phyloP scores from a whole-genome alignment of 2,888 invertebrate genomes.

The Lasioglossum calceatum region DNA sequence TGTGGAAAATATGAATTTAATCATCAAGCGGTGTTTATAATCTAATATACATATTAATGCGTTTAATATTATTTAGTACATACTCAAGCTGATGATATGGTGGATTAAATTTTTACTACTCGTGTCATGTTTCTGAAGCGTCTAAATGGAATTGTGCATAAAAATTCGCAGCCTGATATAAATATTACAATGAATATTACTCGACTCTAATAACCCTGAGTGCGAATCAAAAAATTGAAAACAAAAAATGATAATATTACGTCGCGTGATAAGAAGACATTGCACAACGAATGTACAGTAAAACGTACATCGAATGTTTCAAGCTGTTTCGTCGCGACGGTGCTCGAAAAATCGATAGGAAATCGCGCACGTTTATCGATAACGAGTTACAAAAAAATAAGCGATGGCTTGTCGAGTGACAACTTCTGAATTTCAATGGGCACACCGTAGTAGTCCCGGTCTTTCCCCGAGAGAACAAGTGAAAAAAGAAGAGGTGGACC shows the following conservation, averaged over 20 bases:
- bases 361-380: conserved; percentile 11
- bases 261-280: neutral
- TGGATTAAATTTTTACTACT: too few relatives aligned
- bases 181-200: too few relatives aligned
- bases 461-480: conserved; percentile 53
- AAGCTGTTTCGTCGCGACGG: neutral
- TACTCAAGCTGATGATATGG: too few relatives aligned
- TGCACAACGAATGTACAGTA: neutral
- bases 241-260: neutral
- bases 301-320: neutral
- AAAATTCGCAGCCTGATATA: neutral
- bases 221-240: too few relatives aligned
- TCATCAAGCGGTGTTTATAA: too few relatives aligned
- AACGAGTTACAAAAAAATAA: conserved; percentile 35
- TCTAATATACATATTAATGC: too few relatives aligned
- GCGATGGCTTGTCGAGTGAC: conserved; percentile 57
- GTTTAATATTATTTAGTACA: too few relatives aligned
- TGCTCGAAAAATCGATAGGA: conserved; percentile 1
- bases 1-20: too few relatives aligned
- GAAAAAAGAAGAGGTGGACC: conserved; percentile 65
- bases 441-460: conserved; percentile 41
- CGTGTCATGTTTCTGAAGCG: too few relatives aligned
- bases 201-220: too few relatives aligned
- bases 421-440: conserved; percentile 68
- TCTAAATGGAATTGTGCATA: neutral